Conservation (phyloP, 2,888 invertebrate genomes). For the Nineta flava region DNA sequence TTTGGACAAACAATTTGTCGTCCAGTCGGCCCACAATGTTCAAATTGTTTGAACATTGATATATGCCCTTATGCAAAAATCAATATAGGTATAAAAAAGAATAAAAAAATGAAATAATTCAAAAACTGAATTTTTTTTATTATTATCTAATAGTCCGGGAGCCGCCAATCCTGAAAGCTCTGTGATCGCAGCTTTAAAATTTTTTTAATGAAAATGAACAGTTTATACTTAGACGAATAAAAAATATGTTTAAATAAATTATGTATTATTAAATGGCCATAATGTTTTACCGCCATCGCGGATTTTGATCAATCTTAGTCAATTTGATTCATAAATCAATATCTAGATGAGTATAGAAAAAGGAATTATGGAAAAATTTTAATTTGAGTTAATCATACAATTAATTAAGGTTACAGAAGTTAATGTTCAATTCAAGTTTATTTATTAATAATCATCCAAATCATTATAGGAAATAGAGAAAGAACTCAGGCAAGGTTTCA, state of each 20-base stretch:
- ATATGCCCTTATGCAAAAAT: constrained; percentile 58
- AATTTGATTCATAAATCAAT: background rate
- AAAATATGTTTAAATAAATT: background rate
- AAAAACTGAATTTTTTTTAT: background rate
- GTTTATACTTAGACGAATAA: background rate
- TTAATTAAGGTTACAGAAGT: no score
- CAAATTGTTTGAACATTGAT: constrained; percentile 60
- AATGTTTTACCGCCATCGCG: background rate
- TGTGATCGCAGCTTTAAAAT: background rate
- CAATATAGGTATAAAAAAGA: constrained; percentile 13
- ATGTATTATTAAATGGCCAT: background rate
- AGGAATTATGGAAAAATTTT: no score
- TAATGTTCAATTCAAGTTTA: no score
- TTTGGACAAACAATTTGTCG: constrained; percentile 92
- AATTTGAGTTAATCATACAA: no score
- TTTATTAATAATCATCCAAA: no score
- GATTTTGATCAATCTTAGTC: background rate
- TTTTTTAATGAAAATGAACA: background rate
- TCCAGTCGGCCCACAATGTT: constrained; percentile 69
- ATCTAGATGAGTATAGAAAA: no score
- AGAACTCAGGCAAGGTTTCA: background rate
- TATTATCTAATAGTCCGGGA: background rate
- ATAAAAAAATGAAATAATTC: constrained; percentile 5
- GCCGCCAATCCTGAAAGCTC: background rate
- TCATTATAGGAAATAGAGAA: constrained; percentile 2